Percentiles rank a stretch among this genome's conserved stretches.
phyloP scores from a whole-genome alignment of 2,797 vertebrate genomes.

The Anabacerthia variegaticeps region DNA sequence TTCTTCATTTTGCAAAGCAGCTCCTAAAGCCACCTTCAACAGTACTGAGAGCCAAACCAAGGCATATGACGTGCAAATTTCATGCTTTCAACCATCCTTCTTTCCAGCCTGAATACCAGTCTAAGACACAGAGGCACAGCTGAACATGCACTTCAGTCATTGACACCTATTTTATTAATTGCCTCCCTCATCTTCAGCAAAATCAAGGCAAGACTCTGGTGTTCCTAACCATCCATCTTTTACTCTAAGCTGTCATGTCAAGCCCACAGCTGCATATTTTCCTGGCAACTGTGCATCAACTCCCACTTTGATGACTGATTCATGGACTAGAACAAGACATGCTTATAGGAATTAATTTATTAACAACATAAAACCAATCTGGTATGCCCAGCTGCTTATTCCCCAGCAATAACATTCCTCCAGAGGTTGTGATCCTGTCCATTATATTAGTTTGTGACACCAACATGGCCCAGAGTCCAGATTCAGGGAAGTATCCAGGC shows the following conservation, averaged over 20 bases:
- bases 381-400: neutral
- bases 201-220: neutral
- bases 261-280: slow-evolving; percentile 30
- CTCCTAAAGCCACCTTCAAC: neutral
- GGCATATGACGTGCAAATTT: neutral
- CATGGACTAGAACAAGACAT: neutral
- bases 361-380: slow-evolving; percentile 5
- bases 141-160: neutral
- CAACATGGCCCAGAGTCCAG: neutral
- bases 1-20: neutral
- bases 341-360: neutral
- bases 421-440: neutral
- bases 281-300: slow-evolving; percentile 22
- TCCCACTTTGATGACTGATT: slow-evolving; percentile 24
- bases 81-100: neutral
- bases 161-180: neutral
- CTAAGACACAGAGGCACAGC: neutral
- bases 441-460: neutral
- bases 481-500: neutral
- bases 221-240: neutral
- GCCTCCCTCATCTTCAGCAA: neutral
- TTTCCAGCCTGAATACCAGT: neutral
- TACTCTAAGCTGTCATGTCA: slow-evolving; percentile 17
- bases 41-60: neutral
- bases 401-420: neutral